Conservation (phyloP, 2,797 vertebrate genomes). For the Macrochelys suwanniensis region DNA sequence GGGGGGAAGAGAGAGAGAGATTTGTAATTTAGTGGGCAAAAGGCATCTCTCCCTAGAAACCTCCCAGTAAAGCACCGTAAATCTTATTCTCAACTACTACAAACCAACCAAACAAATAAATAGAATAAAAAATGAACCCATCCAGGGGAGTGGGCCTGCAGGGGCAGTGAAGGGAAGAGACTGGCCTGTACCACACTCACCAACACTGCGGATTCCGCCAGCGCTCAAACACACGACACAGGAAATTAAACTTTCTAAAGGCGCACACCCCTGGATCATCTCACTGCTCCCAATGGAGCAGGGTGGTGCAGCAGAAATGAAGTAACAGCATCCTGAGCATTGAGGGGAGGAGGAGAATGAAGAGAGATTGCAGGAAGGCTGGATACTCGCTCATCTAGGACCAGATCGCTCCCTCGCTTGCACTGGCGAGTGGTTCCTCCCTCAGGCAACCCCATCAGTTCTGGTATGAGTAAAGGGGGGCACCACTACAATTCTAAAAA, state of each 20-base stretch:
- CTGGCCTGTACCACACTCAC: neutral
- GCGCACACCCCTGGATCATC: neutral
- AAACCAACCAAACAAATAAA: fast-evolving
- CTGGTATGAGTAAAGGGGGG: neutral
- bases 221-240: neutral
- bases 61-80: neutral
- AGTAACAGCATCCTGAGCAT: neutral
- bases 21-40: neutral
- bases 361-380: neutral
- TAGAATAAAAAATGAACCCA: neutral
- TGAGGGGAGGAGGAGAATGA: neutral
- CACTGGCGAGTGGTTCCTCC: neutral
- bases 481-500: neutral
- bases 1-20: neutral
- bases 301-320: neutral
- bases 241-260: neutral
- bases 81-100: neutral
- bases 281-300: neutral
- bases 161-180: neutral
- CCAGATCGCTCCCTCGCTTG: neutral
- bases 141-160: neutral
- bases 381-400: neutral
- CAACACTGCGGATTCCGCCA: neutral
- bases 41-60: slow-evolving; percentile 3
- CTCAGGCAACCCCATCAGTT: neutral